These are phyloP conservation scores for Tridacna crocea DNA, from an alignment of 2,888 invertebrate genomes.

Conservation along the genomic window DNA sequence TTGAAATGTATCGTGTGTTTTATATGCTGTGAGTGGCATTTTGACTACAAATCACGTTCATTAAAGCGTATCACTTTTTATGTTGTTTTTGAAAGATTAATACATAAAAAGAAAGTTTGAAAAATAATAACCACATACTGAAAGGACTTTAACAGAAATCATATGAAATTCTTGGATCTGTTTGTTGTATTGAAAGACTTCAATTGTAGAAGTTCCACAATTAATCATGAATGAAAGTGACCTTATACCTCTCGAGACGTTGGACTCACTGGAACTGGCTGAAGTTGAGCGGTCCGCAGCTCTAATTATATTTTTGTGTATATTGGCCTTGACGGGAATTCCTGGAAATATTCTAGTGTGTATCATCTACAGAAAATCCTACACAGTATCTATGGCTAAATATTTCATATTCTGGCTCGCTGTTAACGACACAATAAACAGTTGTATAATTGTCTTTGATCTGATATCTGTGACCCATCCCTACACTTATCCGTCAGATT, in stretches of 20 bases:
- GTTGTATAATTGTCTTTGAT: constrained; percentile 47
- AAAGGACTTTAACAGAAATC: too few species aligned
- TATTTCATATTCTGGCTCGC: constrained; percentile 55
- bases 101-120: too few species aligned
- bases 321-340: constrained; percentile 43
- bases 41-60: too few species aligned
- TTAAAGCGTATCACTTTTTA: too few species aligned
- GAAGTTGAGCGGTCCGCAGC: constrained; percentile 37
- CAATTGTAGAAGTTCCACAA: too few species aligned
- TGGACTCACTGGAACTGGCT: constrained; percentile 28
- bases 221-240: background rate
- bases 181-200: too few species aligned
- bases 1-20: too few species aligned
- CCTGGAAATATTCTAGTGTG: constrained; percentile 52
- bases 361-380: constrained; percentile 32
- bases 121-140: too few species aligned
- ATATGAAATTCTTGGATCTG: too few species aligned
- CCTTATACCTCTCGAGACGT: background rate
- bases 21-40: too few species aligned
- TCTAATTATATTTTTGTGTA: constrained; percentile 36
- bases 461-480: constrained; percentile 49
- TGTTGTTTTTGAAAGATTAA: too few species aligned
- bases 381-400: constrained; percentile 38
- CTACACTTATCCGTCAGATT: constrained; percentile 38
- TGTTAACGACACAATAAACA: constrained; percentile 48